phyloP scores from a whole-genome alignment of 2,888 invertebrate species.

The Archips crataeganus region DNA sequence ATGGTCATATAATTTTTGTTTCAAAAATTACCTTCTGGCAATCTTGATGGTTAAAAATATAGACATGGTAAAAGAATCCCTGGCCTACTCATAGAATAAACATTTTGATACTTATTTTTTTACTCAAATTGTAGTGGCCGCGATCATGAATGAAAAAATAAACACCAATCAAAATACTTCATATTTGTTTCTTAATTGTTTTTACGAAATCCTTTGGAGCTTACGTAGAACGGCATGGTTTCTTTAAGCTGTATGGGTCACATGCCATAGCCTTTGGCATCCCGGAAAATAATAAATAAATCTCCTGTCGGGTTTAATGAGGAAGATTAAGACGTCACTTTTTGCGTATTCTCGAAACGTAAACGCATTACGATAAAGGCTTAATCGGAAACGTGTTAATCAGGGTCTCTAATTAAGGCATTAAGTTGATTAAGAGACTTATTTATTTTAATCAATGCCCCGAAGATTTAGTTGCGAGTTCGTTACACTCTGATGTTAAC shows the following conservation, averaged over 20 bases:
- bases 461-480: not conserved
- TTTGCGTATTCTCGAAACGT: constrained; percentile 2
- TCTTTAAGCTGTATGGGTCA: not conserved
- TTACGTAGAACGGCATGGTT: not conserved
- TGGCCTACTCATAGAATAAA: too few species aligned
- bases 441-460: not conserved
- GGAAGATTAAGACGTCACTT: not conserved
- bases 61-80: too few species aligned
- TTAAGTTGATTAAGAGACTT: not conserved
- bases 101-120: too few species aligned
- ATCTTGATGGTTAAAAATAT: too few species aligned
- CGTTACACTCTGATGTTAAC: not conserved
- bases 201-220: not conserved
- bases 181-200: not conserved
- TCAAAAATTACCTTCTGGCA: too few species aligned
- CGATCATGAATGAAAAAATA: too few species aligned
- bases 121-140: too few species aligned
- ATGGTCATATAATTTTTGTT: too few species aligned
- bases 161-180: too few species aligned
- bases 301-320: constrained; percentile 4
- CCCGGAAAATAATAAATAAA: constrained; percentile 1
- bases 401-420: not conserved
- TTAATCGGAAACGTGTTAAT: constrained; percentile 13
- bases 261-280: constrained; percentile 1
- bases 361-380: not conserved